Evolutionary conservation across 1,140 invertebrate species (phyloP), one percentile per base, ranked within the genome.

Genomic region (Sarcophaga bullata): DNA sequence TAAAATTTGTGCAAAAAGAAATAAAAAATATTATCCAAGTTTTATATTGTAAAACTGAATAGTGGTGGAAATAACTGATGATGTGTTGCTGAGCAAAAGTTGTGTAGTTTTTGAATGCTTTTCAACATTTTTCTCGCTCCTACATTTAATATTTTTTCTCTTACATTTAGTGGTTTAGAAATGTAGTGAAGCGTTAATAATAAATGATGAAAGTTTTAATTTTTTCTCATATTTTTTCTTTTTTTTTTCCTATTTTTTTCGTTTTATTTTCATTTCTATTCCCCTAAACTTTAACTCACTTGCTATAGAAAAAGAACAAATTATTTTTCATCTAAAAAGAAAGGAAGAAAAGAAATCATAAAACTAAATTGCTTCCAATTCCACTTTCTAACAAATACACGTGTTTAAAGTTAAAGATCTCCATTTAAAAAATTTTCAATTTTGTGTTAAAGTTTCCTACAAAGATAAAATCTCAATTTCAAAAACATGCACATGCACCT

Each of bases 171-270:
- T 68, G 62, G 62, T 68, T 68, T 68, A 68, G 62, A 68, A 68
- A 68, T 68, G 62, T 68, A 68, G 62, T 68, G 62, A 68, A 68
- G 62, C 62, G 62, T 68, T 68, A 68, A 68, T 68, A 68, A 68
- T 68, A 68, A 68, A 68, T 68, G 62, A 68, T 68, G 62, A 68
- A 68, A 68, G 62, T 68, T 68, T 68, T 68, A 68, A 68, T 68
- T 68, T 68, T 68, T 68, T 19, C 10, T 58, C 6, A 4, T 37
- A 37, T 37, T 37, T 37, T 37, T 37, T 37, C 4, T 4, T 2
- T 37, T 37, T 37, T 37, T 4, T 37, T 37, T 37, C 4, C 4
- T 37, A n/a, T 37, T 37, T 37, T 37, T 37, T 37, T 37, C 25
- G 25, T 37, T 37, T 37, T 37, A 37, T 1, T 37, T 37, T 37